Conservation (phyloP, 1,140 invertebrate genomes). For the Eumaeus atala region DNA sequence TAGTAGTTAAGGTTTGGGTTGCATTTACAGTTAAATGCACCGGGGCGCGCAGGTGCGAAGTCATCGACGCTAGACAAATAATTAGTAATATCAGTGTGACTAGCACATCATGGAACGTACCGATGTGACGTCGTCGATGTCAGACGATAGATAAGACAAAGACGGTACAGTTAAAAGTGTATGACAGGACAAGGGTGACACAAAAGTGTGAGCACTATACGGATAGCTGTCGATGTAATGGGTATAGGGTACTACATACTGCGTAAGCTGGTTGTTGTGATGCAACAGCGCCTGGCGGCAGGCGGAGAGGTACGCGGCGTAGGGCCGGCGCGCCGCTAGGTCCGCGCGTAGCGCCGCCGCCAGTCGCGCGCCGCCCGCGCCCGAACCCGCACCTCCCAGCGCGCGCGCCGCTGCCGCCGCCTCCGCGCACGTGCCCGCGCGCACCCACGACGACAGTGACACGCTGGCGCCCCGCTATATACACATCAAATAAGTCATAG, state of each 20-base stretch:
- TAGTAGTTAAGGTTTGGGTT: too few relatives aligned
- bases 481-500: slow-evolving; percentile 2
- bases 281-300: slow-evolving; percentile 81
- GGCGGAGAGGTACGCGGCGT: slow-evolving; percentile 83
- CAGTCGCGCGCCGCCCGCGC: slow-evolving; percentile 31
- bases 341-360: slow-evolving; percentile 53
- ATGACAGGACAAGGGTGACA: too few relatives aligned
- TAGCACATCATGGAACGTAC: too few relatives aligned
- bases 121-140: too few relatives aligned
- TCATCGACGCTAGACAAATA: neutral
- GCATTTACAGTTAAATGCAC: neutral
- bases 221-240: neutral
- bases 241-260: slow-evolving; percentile 40
- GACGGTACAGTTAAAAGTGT: too few relatives aligned
- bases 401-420: slow-evolving; percentile 42
- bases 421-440: slow-evolving; percentile 35
- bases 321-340: slow-evolving; percentile 69
- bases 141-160: too few relatives aligned
- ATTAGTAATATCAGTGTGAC: too few relatives aligned
- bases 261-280: slow-evolving; percentile 78
- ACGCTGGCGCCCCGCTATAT: slow-evolving; percentile 45
- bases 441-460: slow-evolving; percentile 48
- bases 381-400: slow-evolving; percentile 27
- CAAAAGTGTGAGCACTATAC: too few relatives aligned
- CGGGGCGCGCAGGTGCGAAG: neutral